Percentiles rank a stretch among this genome's conserved stretches.
These are phyloP conservation scores for Neria commutata DNA, from an alignment of 2,888 invertebrate species.

Conservation along the genomic window DNA sequence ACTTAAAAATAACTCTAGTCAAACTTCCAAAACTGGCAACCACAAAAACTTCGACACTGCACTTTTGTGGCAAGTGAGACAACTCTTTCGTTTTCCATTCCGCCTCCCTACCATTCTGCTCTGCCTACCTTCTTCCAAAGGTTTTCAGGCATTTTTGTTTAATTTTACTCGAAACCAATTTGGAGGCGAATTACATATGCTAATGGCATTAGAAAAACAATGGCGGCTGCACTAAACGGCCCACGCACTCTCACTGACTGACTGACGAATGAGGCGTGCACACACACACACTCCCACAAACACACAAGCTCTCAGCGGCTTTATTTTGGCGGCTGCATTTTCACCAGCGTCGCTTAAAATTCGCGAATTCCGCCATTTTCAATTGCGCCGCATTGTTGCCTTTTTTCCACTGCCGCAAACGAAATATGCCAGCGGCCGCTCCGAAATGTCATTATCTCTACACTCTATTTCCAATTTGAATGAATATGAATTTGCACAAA, in stretches of 20 bases:
- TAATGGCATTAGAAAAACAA: background rate
- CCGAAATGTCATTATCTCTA: background rate
- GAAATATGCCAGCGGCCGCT: background rate
- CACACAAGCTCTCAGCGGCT: background rate
- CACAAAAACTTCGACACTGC: no score
- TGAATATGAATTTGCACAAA: no score
- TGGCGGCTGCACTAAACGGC: background rate
- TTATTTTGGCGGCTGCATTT: background rate
- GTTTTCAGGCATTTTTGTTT: background rate
- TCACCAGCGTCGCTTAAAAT: background rate
- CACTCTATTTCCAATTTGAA: background rate
- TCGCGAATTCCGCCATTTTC: background rate
- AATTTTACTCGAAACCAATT: slow-evolving; percentile 4
- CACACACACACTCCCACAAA: no score
- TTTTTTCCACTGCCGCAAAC: background rate
- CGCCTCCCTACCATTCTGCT: no score
- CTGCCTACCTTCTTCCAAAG: no score
- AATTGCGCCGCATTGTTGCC: background rate
- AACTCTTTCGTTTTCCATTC: no score
- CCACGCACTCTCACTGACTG: no score
- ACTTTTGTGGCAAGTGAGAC: no score
- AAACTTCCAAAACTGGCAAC: no score
- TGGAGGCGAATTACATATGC: no score
- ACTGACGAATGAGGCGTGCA: no score
- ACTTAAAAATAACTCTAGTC: no score